Evolutionary conservation across 1,140 invertebrate genomes (phyloP).

Genomic region (Spodoptera litura): DNA sequence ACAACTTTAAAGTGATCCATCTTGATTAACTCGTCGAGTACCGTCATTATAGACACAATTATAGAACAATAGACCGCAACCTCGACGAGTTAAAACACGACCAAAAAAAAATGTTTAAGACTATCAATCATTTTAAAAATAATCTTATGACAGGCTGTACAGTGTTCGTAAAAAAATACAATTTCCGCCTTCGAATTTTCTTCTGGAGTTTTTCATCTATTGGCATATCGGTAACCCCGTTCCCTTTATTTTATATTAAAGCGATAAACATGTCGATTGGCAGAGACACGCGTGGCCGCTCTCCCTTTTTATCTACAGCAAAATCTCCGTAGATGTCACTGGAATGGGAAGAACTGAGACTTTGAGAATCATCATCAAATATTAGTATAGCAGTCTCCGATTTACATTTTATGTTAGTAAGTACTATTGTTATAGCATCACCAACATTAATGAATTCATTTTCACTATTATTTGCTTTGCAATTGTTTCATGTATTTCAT

Average conservation of each 20-base stretch:
- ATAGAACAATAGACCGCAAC: background rate
- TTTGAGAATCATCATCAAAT: background rate
- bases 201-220: conserved; percentile 79
- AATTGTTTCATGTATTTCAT: too few relatives aligned
- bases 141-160: conserved; percentile 7
- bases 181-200: conserved; percentile 73
- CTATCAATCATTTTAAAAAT: conserved; percentile 36
- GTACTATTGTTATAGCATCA: too few relatives aligned
- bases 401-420: too few relatives aligned
- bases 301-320: conserved; percentile 61
- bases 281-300: conserved; percentile 76
- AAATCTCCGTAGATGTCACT: conserved; percentile 27
- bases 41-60: too few relatives aligned
- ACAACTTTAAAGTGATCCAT: too few relatives aligned
- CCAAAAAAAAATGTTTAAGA: background rate
- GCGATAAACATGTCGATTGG: conserved; percentile 85
- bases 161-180: conserved; percentile 62
- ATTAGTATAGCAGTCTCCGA: too few relatives aligned
- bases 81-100: background rate
- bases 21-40: too few relatives aligned
- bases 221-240: conserved; percentile 70
- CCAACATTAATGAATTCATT: too few relatives aligned
- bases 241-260: conserved; percentile 85
- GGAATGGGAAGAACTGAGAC: background rate
- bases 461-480: too few relatives aligned